These are phyloP conservation scores for Cotesia vestalis DNA, from an alignment of 1,140 invertebrate genomes.

Conservation along the genomic window DNA sequence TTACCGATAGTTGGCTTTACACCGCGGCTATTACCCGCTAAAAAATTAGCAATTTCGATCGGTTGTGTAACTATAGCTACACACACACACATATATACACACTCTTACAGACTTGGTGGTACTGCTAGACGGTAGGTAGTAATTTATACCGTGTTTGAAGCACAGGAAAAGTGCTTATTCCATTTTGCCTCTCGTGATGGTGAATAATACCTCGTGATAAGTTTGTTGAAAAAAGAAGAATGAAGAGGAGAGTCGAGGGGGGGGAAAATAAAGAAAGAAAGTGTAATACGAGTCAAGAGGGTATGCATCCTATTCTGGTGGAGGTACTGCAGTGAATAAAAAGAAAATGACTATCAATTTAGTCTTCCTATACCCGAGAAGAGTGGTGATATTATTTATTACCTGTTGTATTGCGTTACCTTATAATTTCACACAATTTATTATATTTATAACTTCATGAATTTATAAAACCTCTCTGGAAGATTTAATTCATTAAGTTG, in stretches of 20 bases:
- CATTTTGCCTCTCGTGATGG: neutral
- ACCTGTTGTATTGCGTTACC: no score
- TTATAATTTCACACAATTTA: no score
- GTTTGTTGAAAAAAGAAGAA: constrained; percentile 23
- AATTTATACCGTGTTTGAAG: constrained; percentile 27
- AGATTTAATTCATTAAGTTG: no score
- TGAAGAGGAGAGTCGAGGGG: neutral
- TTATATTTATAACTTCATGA: no score
- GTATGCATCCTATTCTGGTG: no score
- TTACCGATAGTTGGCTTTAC: no score
- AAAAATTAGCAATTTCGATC: no score
- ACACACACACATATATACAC: no score
- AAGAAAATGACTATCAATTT: constrained; percentile 4
- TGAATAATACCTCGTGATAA: constrained; percentile 17
- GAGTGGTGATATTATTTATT: constrained; percentile 5
- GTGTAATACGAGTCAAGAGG: constrained; percentile 1
- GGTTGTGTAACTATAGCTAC: no score
- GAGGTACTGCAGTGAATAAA: neutral
- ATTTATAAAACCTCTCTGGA: no score
- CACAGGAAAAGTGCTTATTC: constrained; percentile 25
- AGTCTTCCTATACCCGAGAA: neutral
- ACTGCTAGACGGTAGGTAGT: neutral
- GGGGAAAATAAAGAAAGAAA: neutral
- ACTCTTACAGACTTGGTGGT: no score
- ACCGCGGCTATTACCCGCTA: no score